Evolutionary conservation across 2,888 invertebrate species (phyloP).

Genomic region (Trachelus iudaicus): DNA sequence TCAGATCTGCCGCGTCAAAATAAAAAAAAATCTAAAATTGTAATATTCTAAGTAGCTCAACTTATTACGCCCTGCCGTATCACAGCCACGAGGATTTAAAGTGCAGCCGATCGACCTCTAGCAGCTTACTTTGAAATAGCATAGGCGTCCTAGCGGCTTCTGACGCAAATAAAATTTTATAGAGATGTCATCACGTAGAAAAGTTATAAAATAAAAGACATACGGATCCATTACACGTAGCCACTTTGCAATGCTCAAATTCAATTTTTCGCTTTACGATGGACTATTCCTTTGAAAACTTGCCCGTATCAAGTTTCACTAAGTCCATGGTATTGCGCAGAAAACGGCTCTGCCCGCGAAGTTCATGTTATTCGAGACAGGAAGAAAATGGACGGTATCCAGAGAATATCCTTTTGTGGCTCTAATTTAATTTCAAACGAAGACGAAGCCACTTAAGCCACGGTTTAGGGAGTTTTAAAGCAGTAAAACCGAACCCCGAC

Average conservation of each 20-base stretch:
- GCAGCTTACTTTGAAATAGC: not conserved
- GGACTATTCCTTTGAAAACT: not conserved
- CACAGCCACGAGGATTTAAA: not conserved
- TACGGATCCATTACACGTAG: not conserved
- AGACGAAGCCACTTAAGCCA: not conserved
- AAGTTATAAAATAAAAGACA: not conserved
- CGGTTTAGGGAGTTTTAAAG: not conserved
- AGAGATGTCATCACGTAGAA: not conserved
- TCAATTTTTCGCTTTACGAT: not conserved
- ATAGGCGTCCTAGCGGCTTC: not conserved
- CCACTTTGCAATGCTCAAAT: not conserved
- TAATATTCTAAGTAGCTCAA: not conserved
- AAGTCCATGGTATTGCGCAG: not conserved
- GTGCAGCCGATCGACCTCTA: not conserved
- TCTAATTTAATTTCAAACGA: not conserved
- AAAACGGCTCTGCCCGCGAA: not conserved
- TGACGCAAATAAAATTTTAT: not conserved
- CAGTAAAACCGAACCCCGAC: not conserved
- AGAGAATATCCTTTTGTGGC: not conserved
- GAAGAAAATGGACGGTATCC: not conserved
- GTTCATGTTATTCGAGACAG: not conserved
- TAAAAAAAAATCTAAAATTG: not conserved
- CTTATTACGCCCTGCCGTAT: not conserved
- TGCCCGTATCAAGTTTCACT: not conserved
- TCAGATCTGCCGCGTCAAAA: not conserved